Evolutionary conservation across 2,113 vertebrate genomes (phyloP).

Genomic region (Seriola aureovittata): DNA sequence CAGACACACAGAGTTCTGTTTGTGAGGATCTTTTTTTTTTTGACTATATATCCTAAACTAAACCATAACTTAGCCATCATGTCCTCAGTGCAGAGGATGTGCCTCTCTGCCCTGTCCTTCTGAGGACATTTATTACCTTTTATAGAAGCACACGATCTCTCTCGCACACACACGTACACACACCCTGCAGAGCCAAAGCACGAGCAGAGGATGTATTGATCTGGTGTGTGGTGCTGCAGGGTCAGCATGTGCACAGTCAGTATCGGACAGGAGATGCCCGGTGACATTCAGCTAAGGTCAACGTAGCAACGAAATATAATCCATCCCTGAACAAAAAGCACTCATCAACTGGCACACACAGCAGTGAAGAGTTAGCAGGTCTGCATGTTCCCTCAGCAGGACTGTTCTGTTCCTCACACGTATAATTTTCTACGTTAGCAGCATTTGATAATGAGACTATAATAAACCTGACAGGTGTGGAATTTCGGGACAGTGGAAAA

Average conservation of each 20-base stretch:
- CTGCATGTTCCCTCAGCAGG: constrained; percentile 52
- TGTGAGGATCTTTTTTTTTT: neutral
- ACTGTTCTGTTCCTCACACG: constrained; percentile 52
- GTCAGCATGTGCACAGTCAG: constrained; percentile 75
- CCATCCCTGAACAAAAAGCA: constrained; percentile 63
- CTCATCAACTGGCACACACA: constrained; percentile 48
- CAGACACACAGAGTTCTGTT: neutral
- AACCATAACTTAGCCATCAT: neutral
- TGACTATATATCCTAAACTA: neutral
- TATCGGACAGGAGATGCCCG: constrained; percentile 72
- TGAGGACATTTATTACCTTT: constrained; percentile 44
- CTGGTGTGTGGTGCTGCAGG: constrained; percentile 65
- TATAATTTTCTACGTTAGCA: constrained; percentile 20
- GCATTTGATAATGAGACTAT: constrained; percentile 42
- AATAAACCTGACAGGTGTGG: constrained; percentile 29
- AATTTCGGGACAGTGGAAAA: constrained; percentile 3
- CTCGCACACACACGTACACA: constrained; percentile 21
- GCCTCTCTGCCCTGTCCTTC: constrained; percentile 24
- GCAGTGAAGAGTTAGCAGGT: constrained; percentile 49
- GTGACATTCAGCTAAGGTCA: constrained; percentile 80
- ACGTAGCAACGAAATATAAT: constrained; percentile 70
- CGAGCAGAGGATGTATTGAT: constrained; percentile 69
- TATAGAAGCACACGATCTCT: constrained; percentile 24
- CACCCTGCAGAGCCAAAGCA: constrained; percentile 28
- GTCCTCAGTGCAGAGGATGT: constrained; percentile 35